Base-by-base conservation (phyloP, 2,113 vertebrate genomes). In the Anolis sagrei region DNA sequence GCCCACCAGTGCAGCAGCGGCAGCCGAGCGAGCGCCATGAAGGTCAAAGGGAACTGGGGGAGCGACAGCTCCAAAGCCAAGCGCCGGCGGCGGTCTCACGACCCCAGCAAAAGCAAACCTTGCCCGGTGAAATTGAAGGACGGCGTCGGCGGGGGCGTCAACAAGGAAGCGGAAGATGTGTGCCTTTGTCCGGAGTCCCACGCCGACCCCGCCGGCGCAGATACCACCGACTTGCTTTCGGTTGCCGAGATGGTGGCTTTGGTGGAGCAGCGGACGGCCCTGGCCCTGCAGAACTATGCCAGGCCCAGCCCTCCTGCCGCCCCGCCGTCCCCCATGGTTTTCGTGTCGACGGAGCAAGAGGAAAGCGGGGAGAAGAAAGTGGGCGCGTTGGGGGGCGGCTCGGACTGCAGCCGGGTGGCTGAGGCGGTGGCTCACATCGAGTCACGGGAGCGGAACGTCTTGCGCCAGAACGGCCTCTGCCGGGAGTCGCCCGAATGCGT, bases 161-260 rank as follows among this genome's bases (percentile, higher is more conserved):
- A 86, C 77, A 85, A 90, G 81, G 87, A 92, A 0, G 80, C 79
- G 23, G 90, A 2, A 93, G 72, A 94, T 10, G 89, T 95, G 32
- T 87, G 86, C 11, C 82, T 90, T 19, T 39, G 89, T 0, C 89
- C 94, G 3, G 96, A 92, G 25, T 79, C 95, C 36, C 70, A 54
- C 4, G 14, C 82, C 2, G 87, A 80, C 19, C 82, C 89, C 0
- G 82, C 72, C 0, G 10, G 72, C 8, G 81, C 81, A 0, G 74
- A 91, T 0, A 89, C 94, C 0, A 74, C 95, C 0, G 98, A 98
- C 88, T 93, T 98, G 85, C 94, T 98, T 19, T 98, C 98, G 0
- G 98, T 99, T 84, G 98, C 98, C 0, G 98, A 99, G 91, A 98
- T 99, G 98, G 98, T 99, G 88, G 98, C 98, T 0, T 87, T 98